These are phyloP conservation scores for Microcebus lehilahytsara DNA, from an alignment of 2,113 vertebrate genomes.

Conservation along the genomic window DNA sequence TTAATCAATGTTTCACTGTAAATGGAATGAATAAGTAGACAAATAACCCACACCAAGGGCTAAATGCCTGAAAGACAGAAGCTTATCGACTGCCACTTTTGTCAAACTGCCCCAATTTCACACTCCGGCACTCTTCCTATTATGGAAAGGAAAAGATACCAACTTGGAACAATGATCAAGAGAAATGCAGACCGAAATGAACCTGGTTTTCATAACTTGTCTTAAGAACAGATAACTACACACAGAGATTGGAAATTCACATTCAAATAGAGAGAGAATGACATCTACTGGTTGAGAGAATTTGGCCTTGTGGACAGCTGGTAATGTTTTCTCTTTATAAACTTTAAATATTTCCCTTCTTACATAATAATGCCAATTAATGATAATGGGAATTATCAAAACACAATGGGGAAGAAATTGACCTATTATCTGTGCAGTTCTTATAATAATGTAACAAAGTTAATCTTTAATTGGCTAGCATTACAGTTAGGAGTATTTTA, in stretches of 20 bases:
- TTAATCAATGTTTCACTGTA: slow-evolving; percentile 28
- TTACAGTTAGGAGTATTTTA: slow-evolving; percentile 12
- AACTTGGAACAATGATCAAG: slow-evolving; percentile 71
- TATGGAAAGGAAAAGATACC: slow-evolving; percentile 64
- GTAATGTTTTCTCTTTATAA: slow-evolving; percentile 27
- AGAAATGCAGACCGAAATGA: slow-evolving; percentile 72
- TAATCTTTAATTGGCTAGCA: slow-evolving; percentile 48
- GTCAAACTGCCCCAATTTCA: slow-evolving; percentile 75
- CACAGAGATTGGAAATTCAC: slow-evolving; percentile 42
- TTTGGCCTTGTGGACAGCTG: not conserved
- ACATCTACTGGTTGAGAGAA: slow-evolving; percentile 82
- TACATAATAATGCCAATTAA: not conserved
- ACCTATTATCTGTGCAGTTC: not conserved
- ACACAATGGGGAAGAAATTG: not conserved
- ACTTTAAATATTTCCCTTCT: slow-evolving; percentile 52
- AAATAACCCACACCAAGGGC: slow-evolving; percentile 55
- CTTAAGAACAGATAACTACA: slow-evolving; percentile 64
- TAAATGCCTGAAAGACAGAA: slow-evolving; percentile 64
- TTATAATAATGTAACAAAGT: slow-evolving; percentile 23
- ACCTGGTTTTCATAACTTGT: slow-evolving; percentile 47
- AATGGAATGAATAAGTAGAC: slow-evolving; percentile 56
- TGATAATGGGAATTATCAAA: not conserved
- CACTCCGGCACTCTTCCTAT: slow-evolving; percentile 60
- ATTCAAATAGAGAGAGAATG: slow-evolving; percentile 81
- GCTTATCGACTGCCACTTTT: slow-evolving; percentile 63